Evolutionary conservation across 2,113 vertebrate species (phyloP).

Genomic region (Conger conger): DNA sequence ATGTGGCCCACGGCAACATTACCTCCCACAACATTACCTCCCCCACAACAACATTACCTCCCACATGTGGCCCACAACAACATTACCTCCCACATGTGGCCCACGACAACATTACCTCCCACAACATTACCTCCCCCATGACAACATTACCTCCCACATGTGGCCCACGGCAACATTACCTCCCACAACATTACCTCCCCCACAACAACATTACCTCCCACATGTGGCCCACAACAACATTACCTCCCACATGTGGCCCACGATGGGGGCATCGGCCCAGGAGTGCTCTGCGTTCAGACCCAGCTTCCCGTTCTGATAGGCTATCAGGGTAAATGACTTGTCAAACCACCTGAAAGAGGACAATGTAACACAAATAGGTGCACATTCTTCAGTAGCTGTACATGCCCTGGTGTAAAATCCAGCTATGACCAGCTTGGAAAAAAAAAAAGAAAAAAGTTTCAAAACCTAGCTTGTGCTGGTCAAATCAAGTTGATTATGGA

Average conservation of each 20-base stretch:
- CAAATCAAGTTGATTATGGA: too few species aligned
- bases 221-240: conserved; percentile 72
- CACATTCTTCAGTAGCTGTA: background rate
- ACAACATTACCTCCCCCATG: background rate
- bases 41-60: conserved; percentile 72
- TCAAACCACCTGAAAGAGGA: conserved; percentile 82
- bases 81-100: background rate
- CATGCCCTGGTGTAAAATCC: too few species aligned
- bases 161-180: conserved; percentile 76
- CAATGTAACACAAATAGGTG: background rate
- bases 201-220: conserved; percentile 78
- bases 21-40: conserved; percentile 98
- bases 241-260: conserved; percentile 93
- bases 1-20: conserved; percentile 74
- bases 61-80: conserved; percentile 86
- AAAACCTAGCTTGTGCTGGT: too few species aligned
- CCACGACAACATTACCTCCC: too few species aligned
- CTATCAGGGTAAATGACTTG: conserved; percentile 85
- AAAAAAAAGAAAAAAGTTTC: too few species aligned
- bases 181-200: too few species aligned
- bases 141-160: conserved; percentile 83
- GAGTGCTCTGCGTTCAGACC: conserved; percentile 84
- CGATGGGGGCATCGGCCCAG: conserved; percentile 85
- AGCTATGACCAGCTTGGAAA: too few species aligned
- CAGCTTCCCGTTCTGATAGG: conserved; percentile 83